phyloP scores from a whole-genome alignment of 2,888 invertebrate species.

The Aquatica leii region DNA sequence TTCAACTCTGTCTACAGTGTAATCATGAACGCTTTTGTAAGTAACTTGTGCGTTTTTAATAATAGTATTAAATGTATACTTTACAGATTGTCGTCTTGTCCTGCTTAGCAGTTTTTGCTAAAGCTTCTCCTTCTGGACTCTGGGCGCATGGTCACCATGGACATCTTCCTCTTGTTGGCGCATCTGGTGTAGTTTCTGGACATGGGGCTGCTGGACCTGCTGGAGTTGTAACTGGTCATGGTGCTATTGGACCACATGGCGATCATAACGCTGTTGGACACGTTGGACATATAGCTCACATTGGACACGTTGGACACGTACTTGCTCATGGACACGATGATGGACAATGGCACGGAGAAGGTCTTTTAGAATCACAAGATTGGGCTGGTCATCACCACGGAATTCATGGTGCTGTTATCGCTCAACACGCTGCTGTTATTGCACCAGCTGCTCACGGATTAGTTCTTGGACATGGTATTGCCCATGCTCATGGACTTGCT shows the following conservation, averaged over 20 bases:
- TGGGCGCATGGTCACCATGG: slow-evolving; percentile 34
- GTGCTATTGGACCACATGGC: slow-evolving; percentile 29
- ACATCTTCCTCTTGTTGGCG: slow-evolving; percentile 29
- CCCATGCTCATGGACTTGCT: no score
- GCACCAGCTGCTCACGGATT: slow-evolving; percentile 23
- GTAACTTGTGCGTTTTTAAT: no score
- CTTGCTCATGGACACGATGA: slow-evolving; percentile 34
- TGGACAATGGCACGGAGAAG: slow-evolving; percentile 38
- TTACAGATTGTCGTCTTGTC: slow-evolving; percentile 43
- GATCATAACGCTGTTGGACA: slow-evolving; percentile 20
- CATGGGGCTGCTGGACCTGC: slow-evolving; percentile 37
- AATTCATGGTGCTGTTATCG: slow-evolving; percentile 30
- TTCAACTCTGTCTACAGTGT: no score
- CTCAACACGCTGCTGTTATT: slow-evolving; percentile 22
- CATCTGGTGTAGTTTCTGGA: slow-evolving; percentile 41
- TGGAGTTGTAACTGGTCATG: slow-evolving; percentile 41
- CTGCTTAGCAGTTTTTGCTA: slow-evolving; percentile 44
- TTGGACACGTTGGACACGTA: slow-evolving; percentile 23
- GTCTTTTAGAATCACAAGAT: slow-evolving; percentile 29
- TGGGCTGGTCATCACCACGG: slow-evolving; percentile 32
- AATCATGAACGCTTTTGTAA: slow-evolving; percentile 47
- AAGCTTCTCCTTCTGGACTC: slow-evolving; percentile 42
- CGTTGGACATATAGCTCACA: slow-evolving; percentile 16
- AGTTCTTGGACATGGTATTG: slow-evolving; percentile 35
- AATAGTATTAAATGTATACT: no score